Conservation (phyloP, 2,888 invertebrate genomes). For the Mystacides longicornis region DNA sequence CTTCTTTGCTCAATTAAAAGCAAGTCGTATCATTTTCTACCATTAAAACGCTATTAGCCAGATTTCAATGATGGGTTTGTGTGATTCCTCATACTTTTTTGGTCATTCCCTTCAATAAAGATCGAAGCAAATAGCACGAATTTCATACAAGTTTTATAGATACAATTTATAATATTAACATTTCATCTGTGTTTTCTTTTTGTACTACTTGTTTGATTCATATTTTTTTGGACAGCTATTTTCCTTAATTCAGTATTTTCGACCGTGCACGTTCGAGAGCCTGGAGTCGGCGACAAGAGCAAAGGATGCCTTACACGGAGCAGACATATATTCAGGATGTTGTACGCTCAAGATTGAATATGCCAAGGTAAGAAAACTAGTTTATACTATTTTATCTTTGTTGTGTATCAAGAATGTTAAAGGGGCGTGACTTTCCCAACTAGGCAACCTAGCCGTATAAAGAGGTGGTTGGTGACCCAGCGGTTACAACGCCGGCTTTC, state of each 20-base stretch:
- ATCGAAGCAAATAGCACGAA: neutral
- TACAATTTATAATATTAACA: neutral
- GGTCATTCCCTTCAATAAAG: too few relatives aligned
- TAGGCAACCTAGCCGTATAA: too few relatives aligned
- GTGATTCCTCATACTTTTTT: too few relatives aligned
- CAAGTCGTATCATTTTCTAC: too few relatives aligned
- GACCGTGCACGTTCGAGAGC: slow-evolving; percentile 71
- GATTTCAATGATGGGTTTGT: too few relatives aligned
- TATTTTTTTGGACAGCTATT: slow-evolving; percentile 15
- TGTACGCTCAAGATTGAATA: slow-evolving; percentile 98
- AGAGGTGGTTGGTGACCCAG: too few relatives aligned
- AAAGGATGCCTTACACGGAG: slow-evolving; percentile 92
- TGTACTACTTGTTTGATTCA: neutral
- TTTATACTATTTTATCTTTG: neutral
- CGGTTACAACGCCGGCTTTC: too few relatives aligned
- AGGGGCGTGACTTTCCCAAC: too few relatives aligned
- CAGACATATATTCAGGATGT: slow-evolving; percentile 98
- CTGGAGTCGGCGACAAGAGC: slow-evolving; percentile 90
- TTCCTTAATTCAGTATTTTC: slow-evolving; percentile 51
- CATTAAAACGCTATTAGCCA: too few relatives aligned
- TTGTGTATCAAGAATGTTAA: neutral
- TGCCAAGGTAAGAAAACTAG: slow-evolving; percentile 76
- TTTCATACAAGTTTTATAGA: neutral
- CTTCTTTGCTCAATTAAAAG: too few relatives aligned
- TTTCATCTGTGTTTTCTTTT: neutral